Conservation (phyloP, 1,140 invertebrate genomes). For the Ooceraea biroi region DNA sequence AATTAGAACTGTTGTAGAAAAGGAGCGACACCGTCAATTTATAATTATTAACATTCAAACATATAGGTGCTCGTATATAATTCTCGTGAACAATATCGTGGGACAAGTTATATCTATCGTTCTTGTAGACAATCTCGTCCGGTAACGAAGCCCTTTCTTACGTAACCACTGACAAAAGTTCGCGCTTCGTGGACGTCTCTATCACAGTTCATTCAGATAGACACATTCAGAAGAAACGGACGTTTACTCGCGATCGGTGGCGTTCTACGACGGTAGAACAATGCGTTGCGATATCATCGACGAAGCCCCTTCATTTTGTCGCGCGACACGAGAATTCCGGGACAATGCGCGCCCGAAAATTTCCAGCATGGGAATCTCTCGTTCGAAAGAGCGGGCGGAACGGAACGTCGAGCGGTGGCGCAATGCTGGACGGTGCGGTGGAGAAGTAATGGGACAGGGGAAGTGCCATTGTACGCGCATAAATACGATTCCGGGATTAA, state of each 20-base stretch:
- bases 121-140: not conserved
- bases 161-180: constrained; percentile 8
- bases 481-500: constrained; percentile 76
- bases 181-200: not conserved
- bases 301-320: constrained; percentile 46
- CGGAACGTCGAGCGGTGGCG: not conserved
- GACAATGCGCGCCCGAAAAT: constrained; percentile 58
- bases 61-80: not conserved
- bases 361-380: constrained; percentile 31
- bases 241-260: constrained; percentile 34
- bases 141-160: constrained; percentile 4
- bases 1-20: not conserved
- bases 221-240: constrained; percentile 20
- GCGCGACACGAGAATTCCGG: constrained; percentile 38
- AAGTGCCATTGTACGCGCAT: constrained; percentile 66
- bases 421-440: constrained; percentile 22
- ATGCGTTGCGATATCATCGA: constrained; percentile 36
- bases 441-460: constrained; percentile 69
- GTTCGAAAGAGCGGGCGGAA: constrained; percentile 25
- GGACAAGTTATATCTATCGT: not conserved
- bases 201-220: constrained; percentile 27
- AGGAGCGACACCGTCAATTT: not conserved
- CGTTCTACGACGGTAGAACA: not conserved
- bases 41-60: not conserved
- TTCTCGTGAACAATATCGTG: not conserved